Conservation (phyloP, 92 coral and sea anemone genomes). For the Bergia sp. region DNA sequence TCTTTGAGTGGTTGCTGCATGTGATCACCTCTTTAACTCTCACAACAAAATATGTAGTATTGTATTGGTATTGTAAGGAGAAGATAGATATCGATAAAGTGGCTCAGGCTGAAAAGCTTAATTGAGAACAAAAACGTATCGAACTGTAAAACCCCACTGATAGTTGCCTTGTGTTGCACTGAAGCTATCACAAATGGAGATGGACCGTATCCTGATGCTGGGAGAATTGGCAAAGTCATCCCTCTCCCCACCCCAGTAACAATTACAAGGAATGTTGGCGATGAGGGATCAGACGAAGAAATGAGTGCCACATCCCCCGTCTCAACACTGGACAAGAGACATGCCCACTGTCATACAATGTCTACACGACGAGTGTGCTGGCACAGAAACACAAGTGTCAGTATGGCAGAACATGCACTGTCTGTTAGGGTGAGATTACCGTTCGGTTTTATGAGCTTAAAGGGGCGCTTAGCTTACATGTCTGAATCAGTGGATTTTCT, state of each 20-base stretch:
- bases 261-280: constrained; percentile 64
- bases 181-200: constrained; percentile 71
- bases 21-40: no score
- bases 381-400: constrained; percentile 99
- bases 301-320: constrained; percentile 71
- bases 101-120: no score
- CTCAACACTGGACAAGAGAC: constrained; percentile 91
- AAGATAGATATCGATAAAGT: no score
- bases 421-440: constrained; percentile 87
- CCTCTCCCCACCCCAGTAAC: constrained; percentile 90
- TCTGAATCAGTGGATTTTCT: no score
- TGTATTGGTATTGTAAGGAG: not conserved
- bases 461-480: no score
- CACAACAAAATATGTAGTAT: no score
- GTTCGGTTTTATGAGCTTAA: not conserved
- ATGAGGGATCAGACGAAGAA: constrained; percentile 90
- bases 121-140: not conserved
- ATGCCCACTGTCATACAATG: constrained; percentile 99
- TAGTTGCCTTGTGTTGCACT: constrained; percentile 1
- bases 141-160: not conserved
- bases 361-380: constrained; percentile 98
- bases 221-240: constrained; percentile 67
- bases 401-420: constrained; percentile 87
- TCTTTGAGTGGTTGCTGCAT: no score
- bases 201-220: constrained; percentile 62